These are phyloP conservation scores for Hybognathus amarus DNA, from an alignment of 2,797 vertebrate genomes.

Conservation along the genomic window DNA sequence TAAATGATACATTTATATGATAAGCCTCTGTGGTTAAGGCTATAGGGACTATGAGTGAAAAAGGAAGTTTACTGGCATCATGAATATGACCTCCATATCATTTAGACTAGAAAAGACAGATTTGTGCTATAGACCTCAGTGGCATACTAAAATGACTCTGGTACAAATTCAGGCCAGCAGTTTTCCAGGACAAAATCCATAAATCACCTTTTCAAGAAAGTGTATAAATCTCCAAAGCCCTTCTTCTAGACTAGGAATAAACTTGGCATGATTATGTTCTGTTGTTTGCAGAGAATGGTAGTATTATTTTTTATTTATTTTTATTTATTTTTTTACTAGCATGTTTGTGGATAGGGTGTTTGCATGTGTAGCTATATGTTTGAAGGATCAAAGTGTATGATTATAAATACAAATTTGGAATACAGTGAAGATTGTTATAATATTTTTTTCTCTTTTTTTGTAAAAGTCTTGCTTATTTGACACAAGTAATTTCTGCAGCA, in stretches of 20 bases:
- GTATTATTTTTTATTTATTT: slow-evolving; percentile 48
- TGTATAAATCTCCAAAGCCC: no score
- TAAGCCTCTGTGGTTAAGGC: background rate
- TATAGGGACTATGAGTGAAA: no score
- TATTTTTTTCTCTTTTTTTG: background rate
- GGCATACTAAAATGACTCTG: background rate
- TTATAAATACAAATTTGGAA: background rate
- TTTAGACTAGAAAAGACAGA: slow-evolving; percentile 13
- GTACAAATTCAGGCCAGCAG: background rate
- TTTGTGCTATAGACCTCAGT: background rate
- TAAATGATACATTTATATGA: background rate
- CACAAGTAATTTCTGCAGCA: background rate
- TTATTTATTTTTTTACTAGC: slow-evolving; percentile 8
- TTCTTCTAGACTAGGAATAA: no score
- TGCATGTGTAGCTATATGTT: slow-evolving; percentile 1
- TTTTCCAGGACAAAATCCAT: slow-evolving; percentile 1
- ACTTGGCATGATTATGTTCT: slow-evolving; percentile 73
- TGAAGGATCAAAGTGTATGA: background rate
- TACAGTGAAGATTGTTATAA: background rate
- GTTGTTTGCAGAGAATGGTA: slow-evolving; percentile 75
- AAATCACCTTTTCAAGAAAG: no score
- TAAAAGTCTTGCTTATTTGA: background rate
- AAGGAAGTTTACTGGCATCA: background rate
- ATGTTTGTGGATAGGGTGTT: slow-evolving; percentile 41
- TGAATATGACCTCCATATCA: background rate